These are phyloP conservation scores for Stichodactyla helianthus DNA, from an alignment of 64 coral and sea anemone genomes.

Conservation along the genomic window DNA sequence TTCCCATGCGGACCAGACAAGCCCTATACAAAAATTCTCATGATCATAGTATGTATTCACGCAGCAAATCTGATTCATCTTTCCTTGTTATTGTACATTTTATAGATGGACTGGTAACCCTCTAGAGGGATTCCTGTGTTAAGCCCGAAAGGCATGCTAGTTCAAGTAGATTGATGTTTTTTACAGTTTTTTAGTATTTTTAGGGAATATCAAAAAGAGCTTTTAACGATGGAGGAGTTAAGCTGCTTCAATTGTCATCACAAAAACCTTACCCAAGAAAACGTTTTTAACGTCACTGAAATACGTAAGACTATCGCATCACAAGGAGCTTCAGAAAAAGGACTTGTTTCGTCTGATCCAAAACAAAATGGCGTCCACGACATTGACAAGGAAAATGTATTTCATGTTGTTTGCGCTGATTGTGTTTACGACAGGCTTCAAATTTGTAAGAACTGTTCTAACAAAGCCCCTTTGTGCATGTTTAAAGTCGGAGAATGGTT, in stretches of 20 bases:
- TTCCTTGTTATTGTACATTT: too few species aligned
- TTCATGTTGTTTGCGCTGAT: slow-evolving; percentile 81
- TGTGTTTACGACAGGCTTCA: slow-evolving; percentile 96
- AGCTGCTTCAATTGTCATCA: slow-evolving; percentile 82
- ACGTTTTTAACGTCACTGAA: slow-evolving; percentile 85
- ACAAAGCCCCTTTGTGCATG: slow-evolving; percentile 85
- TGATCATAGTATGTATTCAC: too few species aligned
- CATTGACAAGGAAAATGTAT: slow-evolving; percentile 48
- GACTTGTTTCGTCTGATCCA: neutral
- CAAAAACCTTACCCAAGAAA: slow-evolving; percentile 63
- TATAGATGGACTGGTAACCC: neutral
- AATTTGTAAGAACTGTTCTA: slow-evolving; percentile 65
- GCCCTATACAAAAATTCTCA: too few species aligned
- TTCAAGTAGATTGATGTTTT: neutral
- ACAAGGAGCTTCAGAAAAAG: slow-evolving; percentile 26
- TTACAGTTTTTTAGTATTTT: neutral
- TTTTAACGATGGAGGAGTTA: slow-evolving; percentile 55
- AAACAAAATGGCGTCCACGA: slow-evolving; percentile 46
- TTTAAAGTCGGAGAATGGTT: slow-evolving; percentile 98
- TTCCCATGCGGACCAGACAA: too few species aligned
- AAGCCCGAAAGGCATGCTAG: neutral
- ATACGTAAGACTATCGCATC: slow-evolving; percentile 66
- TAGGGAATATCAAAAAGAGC: neutral
- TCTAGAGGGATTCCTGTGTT: neutral
- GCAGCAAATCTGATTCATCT: too few species aligned